A percentile compares a stretch with the other conserved stretches of the same genome.
Evolutionary conservation across 2,888 invertebrate genomes (phyloP).

Genomic region (Drosophila incognita): DNA sequence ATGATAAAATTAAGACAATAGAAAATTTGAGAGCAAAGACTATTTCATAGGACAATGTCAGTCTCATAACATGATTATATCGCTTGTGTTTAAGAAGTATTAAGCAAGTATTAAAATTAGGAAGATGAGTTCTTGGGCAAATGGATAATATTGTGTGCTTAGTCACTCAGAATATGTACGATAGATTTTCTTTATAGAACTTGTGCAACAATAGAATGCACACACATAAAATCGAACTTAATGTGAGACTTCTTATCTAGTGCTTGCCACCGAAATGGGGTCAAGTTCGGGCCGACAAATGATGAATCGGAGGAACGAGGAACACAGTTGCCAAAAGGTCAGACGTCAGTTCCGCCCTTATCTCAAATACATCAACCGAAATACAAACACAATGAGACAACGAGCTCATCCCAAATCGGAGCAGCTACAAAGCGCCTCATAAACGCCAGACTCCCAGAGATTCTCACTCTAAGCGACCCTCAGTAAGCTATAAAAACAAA

Average conservation of each 20-base stretch:
- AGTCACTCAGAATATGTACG: neutral
- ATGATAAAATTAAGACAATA: too few species aligned
- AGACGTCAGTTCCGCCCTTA: slow-evolving; percentile 35
- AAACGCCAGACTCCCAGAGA: slow-evolving; percentile 17
- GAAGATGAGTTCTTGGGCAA: neutral
- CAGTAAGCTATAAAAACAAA: slow-evolving; percentile 43
- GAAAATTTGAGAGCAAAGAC: neutral
- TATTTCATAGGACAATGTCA: neutral
- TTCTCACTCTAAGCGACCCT: slow-evolving; percentile 30
- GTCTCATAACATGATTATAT: too few species aligned
- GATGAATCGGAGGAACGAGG: neutral
- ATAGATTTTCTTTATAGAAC: neutral
- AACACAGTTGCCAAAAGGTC: slow-evolving; percentile 21
- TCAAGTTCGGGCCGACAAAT: slow-evolving; percentile 32
- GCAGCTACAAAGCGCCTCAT: slow-evolving; percentile 10
- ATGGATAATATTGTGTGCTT: neutral
- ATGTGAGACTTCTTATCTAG: slow-evolving; percentile 16
- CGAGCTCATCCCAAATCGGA: slow-evolving; percentile 19
- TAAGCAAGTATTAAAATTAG: neutral
- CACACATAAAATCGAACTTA: neutral
- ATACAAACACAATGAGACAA: slow-evolving; percentile 17
- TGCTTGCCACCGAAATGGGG: slow-evolving; percentile 11
- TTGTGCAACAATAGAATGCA: slow-evolving; percentile 1
- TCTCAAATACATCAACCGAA: slow-evolving; percentile 33
- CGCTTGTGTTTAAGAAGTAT: too few species aligned